phyloP scores from a whole-genome alignment of 2,888 invertebrate species.

The Sympetrum striolatum region DNA sequence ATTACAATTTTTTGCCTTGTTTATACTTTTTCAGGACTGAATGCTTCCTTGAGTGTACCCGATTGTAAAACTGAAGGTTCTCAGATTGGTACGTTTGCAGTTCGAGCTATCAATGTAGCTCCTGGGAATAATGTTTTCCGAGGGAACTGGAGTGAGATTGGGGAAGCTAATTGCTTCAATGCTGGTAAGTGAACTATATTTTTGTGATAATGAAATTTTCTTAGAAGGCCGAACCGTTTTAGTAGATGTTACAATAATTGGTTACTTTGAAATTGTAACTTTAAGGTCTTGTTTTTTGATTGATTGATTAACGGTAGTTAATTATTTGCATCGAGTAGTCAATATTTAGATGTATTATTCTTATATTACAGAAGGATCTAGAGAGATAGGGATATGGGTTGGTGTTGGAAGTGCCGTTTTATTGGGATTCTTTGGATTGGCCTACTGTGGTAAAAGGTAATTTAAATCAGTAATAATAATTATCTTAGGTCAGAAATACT shows the following conservation, averaged over 20 bases:
- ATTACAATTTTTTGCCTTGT: not conserved
- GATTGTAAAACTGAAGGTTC: conserved; percentile 56
- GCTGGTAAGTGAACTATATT: conserved; percentile 52
- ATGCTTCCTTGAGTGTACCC: conserved; percentile 55
- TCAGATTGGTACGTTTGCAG: conserved; percentile 54
- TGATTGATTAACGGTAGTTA: too few relatives aligned
- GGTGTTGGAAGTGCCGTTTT: conserved; percentile 47
- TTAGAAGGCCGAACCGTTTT: too few relatives aligned
- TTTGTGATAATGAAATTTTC: too few relatives aligned
- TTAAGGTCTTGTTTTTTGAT: too few relatives aligned
- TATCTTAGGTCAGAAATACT: too few relatives aligned
- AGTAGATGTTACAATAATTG: too few relatives aligned
- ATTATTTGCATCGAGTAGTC: not conserved
- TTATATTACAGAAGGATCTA: conserved; percentile 47
- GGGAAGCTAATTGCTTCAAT: conserved; percentile 58
- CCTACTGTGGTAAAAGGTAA: conserved; percentile 49
- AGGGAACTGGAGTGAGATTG: conserved; percentile 60
- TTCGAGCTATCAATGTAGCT: conserved; percentile 59
- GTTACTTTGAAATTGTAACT: too few relatives aligned
- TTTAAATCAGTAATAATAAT: conserved; percentile 41
- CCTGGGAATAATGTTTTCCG: conserved; percentile 52
- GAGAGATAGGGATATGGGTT: conserved; percentile 50
- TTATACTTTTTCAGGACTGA: conserved; percentile 50
- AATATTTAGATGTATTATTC: not conserved
- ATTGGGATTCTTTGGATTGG: conserved; percentile 44